A percentile compares a stretch with the other conserved stretches of the same genome.
Conservation (phyloP, 2,797 vertebrate species). For the Spizella passerina region DNA sequence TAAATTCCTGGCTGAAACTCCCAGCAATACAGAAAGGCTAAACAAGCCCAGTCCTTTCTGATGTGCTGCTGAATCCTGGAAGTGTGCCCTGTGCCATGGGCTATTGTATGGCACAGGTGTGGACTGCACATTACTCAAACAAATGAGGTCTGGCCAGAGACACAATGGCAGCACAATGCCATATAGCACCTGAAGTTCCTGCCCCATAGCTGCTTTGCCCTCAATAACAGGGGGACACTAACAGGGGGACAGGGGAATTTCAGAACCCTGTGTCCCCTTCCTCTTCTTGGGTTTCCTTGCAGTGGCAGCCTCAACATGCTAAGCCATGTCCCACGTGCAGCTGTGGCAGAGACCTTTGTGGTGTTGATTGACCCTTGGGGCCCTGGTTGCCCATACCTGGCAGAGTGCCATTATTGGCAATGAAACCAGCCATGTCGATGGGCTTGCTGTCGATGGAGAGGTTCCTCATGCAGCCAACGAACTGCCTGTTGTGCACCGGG, state of each 20-base stretch:
- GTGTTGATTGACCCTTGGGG: neutral
- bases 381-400: constrained; percentile 76
- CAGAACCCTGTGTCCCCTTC: neutral
- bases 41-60: neutral
- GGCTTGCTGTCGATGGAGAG: constrained; percentile 89
- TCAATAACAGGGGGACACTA: no score
- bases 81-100: fast-evolving
- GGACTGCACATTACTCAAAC: neutral
- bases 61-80: neutral
- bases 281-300: neutral
- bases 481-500: constrained; percentile 92
- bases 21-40: neutral
- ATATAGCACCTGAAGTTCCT: neutral
- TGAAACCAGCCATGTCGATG: constrained; percentile 93
- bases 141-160: neutral
- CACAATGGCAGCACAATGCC: neutral
- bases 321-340: neutral
- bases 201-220: fast-evolving
- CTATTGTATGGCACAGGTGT: neutral
- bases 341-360: neutral
- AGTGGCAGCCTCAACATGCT: fast-evolving
- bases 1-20: neutral
- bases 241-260: neutral
- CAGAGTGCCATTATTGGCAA: constrained; percentile 94
- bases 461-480: constrained; percentile 96